phyloP scores from a whole-genome alignment of 2,888 invertebrate genomes.

The Lepidochitona cinerea region DNA sequence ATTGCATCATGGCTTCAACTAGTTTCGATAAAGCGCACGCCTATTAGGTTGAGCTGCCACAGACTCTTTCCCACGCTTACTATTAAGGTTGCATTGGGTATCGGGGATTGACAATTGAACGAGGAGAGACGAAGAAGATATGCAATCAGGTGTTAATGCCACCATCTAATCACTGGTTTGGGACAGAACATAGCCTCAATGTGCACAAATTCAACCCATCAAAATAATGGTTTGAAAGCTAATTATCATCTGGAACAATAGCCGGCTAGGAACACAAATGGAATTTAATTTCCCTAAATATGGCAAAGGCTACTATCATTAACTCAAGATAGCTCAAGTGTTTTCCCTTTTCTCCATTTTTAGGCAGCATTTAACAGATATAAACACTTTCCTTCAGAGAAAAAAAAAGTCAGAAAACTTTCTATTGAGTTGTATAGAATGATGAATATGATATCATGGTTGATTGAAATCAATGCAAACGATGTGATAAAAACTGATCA shows the following conservation, averaged over 20 bases:
- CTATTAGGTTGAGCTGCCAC: background rate
- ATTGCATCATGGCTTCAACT: background rate
- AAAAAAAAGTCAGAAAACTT: no score
- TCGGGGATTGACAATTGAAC: background rate
- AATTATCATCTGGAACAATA: background rate
- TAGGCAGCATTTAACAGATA: background rate
- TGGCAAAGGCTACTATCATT: background rate
- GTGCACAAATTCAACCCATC: background rate
- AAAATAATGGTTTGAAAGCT: constrained; percentile 1
- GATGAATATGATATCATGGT: no score
- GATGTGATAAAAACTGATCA: no score
- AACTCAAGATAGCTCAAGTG: no score
- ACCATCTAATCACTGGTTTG: background rate
- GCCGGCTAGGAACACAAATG: background rate
- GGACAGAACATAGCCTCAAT: background rate
- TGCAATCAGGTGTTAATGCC: constrained; percentile 4
- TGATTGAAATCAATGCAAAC: no score
- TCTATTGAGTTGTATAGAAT: no score
- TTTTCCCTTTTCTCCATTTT: no score
- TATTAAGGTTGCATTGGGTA: background rate
- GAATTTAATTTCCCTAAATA: background rate
- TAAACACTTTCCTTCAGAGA: background rate
- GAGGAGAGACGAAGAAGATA: background rate
- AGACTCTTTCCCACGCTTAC: background rate
- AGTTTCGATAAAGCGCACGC: background rate